Percentiles rank a stretch among this genome's conserved stretches.
These are phyloP conservation scores for Sycophaga agraensis DNA, from an alignment of 1,140 invertebrate species.

Conservation along the genomic window DNA sequence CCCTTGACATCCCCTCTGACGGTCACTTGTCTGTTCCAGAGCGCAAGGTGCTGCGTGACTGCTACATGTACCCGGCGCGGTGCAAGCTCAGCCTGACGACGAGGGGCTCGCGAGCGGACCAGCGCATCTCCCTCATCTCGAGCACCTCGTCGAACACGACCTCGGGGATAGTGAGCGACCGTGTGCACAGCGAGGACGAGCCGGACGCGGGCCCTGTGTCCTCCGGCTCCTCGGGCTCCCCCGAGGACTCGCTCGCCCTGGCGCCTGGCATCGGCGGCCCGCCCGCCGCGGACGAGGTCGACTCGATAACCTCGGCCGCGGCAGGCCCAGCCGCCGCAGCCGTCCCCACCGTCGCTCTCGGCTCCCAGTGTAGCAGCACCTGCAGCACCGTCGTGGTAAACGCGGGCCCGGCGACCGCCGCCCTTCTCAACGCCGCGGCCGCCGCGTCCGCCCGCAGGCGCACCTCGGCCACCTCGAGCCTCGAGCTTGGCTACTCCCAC, in stretches of 20 bases:
- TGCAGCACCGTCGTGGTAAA: slow-evolving; percentile 80
- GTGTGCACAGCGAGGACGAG: slow-evolving; percentile 91
- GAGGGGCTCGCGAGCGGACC: slow-evolving; percentile 69
- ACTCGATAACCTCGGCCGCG: too few species aligned
- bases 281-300: too few species aligned
- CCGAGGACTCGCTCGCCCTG: slow-evolving; percentile 34
- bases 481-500: slow-evolving; percentile 79
- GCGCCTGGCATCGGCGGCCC: too few species aligned
- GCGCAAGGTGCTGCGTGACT: slow-evolving; percentile 60
- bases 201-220: slow-evolving; percentile 68
- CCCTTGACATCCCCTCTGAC: too few species aligned
- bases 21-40: slow-evolving; percentile 39
- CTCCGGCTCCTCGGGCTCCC: slow-evolving; percentile 51
- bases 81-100: slow-evolving; percentile 64
- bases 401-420: slow-evolving; percentile 42
- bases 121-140: slow-evolving; percentile 88
- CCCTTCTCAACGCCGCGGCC: not conserved
- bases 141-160: slow-evolving; percentile 92
- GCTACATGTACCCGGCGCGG: slow-evolving; percentile 64
- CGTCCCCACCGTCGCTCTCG: slow-evolving; percentile 53
- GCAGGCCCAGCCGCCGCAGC: not conserved
- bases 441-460: slow-evolving; percentile 36
- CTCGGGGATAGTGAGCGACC: slow-evolving; percentile 91
- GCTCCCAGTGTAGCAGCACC: slow-evolving; percentile 78
- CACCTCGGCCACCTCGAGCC: slow-evolving; percentile 71